Base-by-base conservation (phyloP, 2,113 vertebrate genomes). In the Eclectus roratus region DNA sequence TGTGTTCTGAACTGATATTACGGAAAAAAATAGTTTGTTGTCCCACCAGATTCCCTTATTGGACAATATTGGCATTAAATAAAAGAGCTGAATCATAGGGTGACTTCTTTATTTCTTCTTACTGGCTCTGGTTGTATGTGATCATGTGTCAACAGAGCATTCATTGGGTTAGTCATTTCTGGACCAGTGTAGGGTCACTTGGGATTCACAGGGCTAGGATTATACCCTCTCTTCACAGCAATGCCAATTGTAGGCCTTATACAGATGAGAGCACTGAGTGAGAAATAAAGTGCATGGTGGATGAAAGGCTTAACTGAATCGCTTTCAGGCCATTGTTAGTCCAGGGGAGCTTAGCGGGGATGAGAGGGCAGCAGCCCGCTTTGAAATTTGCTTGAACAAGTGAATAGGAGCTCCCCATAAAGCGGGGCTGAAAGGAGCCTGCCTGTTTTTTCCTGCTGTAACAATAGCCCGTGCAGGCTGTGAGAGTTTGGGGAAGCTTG, bases 271-370 rank as follows among this genome's bases (percentile, higher is more conserved):
- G 98, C 97, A 96, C 97, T 95, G 97, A 98, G 98, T 97, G 98
- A 98, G 98, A 98, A 98, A 98, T 98, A 98, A 98, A 98, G 98
- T 98, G 98, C 98, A 98, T 95, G 97, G 98, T 98, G 98, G 98
- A 99, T 99, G 99, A 98, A 98, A 98, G 98, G 98, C 98, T 98
- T 98, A 98, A 98, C 98, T 98, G 98, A 99, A 98, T 98, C 98
- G 97, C 98, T 99, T 99, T 99, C 98, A 99, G 98, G 98, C 98
- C 98, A 98, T 99, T 99, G 99, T 99, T 99, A 98, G 97, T 97
- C 98, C 88, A 97, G 98, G 98, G 98, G 98, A 98, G 98, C 98
- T 99, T 98, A 98, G 98, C 93, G 96, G 98, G 98, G 98, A 98
- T 98, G 98, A 99, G 98, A 98, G 98, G 98, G 98, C 98, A 98